Evolutionary conservation across 2,797 vertebrate species (phyloP).

Genomic region (Limosa lapponica): DNA sequence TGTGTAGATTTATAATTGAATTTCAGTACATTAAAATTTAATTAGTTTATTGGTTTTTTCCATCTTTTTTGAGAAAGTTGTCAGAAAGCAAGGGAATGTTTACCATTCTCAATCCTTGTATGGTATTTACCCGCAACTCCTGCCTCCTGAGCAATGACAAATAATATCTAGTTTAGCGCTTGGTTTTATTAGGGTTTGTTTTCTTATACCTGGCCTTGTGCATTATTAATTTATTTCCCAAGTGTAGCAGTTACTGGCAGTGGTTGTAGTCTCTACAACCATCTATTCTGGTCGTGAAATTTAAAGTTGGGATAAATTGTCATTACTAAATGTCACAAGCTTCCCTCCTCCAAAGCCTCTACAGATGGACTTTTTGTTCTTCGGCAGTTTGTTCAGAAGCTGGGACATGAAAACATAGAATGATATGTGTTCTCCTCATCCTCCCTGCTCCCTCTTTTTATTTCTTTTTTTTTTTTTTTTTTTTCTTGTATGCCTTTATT

Average conservation of each 20-base stretch:
- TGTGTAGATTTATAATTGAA: not conserved
- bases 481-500: not conserved
- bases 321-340: not conserved
- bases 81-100: not conserved
- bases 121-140: not conserved
- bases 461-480: not conserved
- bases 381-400: not conserved
- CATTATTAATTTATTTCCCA: not conserved
- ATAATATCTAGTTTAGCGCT: not conserved
- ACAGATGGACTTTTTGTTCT: not conserved
- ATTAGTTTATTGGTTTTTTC: not conserved
- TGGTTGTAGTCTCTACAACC: not conserved
- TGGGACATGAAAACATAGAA: not conserved
- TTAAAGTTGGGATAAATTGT: not conserved
- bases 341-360: not conserved
- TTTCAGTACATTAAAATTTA: not conserved
- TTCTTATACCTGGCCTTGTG: not conserved
- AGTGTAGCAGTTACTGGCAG: not conserved
- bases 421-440: fast-evolving
- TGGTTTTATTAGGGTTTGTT: not conserved
- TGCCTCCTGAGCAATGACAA: not conserved
- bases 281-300: not conserved
- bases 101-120: not conserved
- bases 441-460: fast-evolving
- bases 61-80: not conserved